A percentile compares a stretch with the other conserved stretches of the same genome.
These are phyloP conservation scores for Fissipunctia ypsillon DNA, from an alignment of 2,888 invertebrate species.

Conservation along the genomic window DNA sequence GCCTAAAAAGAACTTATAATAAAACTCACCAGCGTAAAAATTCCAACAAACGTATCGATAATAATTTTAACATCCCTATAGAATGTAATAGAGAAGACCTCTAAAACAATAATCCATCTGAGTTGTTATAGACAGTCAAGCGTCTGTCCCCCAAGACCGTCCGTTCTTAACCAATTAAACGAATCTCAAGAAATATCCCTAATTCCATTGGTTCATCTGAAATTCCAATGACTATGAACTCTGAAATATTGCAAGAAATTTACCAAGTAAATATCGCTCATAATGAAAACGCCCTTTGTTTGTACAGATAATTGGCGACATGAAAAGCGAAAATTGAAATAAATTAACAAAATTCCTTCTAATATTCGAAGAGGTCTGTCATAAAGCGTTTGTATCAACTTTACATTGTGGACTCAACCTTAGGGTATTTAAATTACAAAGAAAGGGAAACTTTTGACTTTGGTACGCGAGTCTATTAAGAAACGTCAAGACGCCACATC, in stretches of 20 bases:
- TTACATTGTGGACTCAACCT: conserved; percentile 68
- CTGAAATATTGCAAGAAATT: conserved; percentile 69
- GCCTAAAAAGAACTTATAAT: neutral
- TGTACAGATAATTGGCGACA: conserved; percentile 72
- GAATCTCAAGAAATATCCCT: conserved; percentile 51
- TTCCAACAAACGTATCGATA: neutral
- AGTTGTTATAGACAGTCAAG: conserved; percentile 36
- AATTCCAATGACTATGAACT: conserved; percentile 59
- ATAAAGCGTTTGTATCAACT: conserved; percentile 64
- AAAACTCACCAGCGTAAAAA: neutral
- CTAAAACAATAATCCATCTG: conserved; percentile 18
- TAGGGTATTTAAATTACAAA: conserved; percentile 68
- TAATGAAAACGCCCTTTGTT: conserved; percentile 72
- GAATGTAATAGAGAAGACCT: conserved; percentile 27
- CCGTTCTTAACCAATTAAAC: conserved; percentile 47
- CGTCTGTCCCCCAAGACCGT: conserved; percentile 30
- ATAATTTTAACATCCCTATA: conserved; percentile 10
- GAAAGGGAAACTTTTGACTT: conserved; percentile 68
- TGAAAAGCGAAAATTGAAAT: conserved; percentile 76
- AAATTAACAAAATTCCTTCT: conserved; percentile 70
- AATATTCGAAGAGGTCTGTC: conserved; percentile 68
- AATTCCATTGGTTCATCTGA: conserved; percentile 58
- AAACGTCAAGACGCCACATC: conserved; percentile 37
- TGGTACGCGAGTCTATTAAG: conserved; percentile 38
- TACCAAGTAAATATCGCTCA: conserved; percentile 70